Evolutionary conservation across 2,888 invertebrate genomes (phyloP), one percentile per base, ranked within the genome.

Genomic region (Stegophylla sp.): DNA sequence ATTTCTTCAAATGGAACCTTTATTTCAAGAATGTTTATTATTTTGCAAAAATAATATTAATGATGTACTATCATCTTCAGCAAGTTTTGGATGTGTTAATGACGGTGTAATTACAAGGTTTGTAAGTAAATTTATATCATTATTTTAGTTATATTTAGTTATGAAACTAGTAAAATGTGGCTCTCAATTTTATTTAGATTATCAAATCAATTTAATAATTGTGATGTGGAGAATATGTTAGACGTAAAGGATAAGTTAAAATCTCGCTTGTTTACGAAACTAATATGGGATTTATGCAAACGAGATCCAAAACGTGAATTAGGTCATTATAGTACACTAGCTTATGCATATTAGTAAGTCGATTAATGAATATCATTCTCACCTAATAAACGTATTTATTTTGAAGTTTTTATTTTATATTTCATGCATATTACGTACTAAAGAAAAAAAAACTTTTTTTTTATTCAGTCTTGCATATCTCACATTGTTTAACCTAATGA

Each of bases 211-310:
- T 96, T 96, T 86, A 93, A 93, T 0, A 96, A 96, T 86, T 88
- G 91, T 0, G 96, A 97, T 86, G 88, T 96, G 81, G 97, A 97
- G 87, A 89, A 90, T 53, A 89, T 97, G 59, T 90, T 91, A 83
- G 97, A 97, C 85, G 92, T 93, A 84, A 94, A 94, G 85, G 97
- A 97, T 87, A 94, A 96, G 86, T 91, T 96, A 20, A 93, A 94
- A 85, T 94, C 94, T 1, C 90, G 93, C 0, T 87, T 96, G 28
- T 96, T 92, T 88, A 92, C 93, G 84, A 94, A 95, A 88, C 88
- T 95, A 85, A 93, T 95, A 76, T 88, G 92, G 83, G 91, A 92
- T 0, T 88, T 96, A 7, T 91, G 91, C 9, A 93, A 94, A 85
- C 90, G 91, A 0, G 91, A 91, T 83, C 91, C 94, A 0, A 93